Evolutionary conservation across 1,140 invertebrate species (phyloP).

Genomic region (Venustaconcha ellipsiformis): DNA sequence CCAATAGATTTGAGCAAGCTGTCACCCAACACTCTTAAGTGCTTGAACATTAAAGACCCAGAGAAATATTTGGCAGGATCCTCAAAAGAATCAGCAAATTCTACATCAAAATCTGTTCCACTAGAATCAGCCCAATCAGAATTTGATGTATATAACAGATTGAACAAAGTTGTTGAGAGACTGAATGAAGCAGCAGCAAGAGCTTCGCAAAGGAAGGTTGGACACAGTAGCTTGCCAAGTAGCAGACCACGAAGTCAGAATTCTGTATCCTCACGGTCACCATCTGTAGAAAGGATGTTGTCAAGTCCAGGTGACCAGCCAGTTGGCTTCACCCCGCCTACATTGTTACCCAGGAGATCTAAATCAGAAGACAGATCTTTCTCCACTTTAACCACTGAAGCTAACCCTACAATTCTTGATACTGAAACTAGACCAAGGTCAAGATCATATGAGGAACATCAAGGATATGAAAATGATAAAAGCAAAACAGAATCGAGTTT

Average conservation of each 20-base stretch:
- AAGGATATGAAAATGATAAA: too few relatives aligned
- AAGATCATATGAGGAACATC: not conserved
- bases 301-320: not conserved
- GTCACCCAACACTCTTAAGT: slow-evolving; percentile 57
- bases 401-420: not conserved
- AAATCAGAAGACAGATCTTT: slow-evolving; percentile 19
- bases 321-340: too few relatives aligned
- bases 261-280: slow-evolving; percentile 14
- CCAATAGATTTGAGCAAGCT: slow-evolving; percentile 39
- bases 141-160: slow-evolving; percentile 2
- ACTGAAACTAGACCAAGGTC: not conserved
- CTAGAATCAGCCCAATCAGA: too few relatives aligned
- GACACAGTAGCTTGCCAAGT: slow-evolving; percentile 16
- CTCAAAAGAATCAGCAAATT: not conserved
- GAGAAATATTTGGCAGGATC: slow-evolving; percentile 23
- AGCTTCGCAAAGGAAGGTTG: slow-evolving; percentile 27
- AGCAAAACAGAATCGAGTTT: too few relatives aligned
- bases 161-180: slow-evolving; percentile 56
- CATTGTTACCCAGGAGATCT: not conserved
- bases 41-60: slow-evolving; percentile 54
- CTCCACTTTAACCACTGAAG: not conserved
- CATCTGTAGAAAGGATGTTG: slow-evolving; percentile 16
- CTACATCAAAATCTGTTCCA: too few relatives aligned
- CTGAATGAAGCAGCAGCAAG: slow-evolving; percentile 60
- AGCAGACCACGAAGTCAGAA: not conserved